Percentiles rank a stretch among this genome's conserved stretches.
These are phyloP conservation scores for Elephantulus edwardii DNA, from an alignment of 2,113 vertebrate species.

Conservation along the genomic window DNA sequence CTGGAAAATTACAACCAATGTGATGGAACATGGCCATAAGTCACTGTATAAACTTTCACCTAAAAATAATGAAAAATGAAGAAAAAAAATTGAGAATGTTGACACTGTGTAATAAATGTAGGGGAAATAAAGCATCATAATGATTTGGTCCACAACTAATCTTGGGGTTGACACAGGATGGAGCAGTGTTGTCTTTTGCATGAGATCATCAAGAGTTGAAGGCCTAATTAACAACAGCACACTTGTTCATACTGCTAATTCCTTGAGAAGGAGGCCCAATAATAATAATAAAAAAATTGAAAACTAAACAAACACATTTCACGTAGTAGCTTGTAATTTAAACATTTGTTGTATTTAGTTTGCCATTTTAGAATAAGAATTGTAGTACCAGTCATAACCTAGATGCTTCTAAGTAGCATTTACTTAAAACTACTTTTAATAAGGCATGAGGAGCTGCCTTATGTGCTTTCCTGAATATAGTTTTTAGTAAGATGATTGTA, in stretches of 20 bases:
- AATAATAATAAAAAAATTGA: too few species aligned
- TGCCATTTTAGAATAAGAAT: conserved; percentile 40
- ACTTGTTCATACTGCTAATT: conserved; percentile 28
- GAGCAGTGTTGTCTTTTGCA: not conserved
- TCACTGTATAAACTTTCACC: not conserved
- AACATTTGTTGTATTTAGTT: conserved; percentile 36
- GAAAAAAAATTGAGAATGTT: not conserved
- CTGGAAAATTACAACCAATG: too few species aligned
- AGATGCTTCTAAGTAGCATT: conserved; percentile 31
- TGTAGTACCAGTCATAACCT: not conserved
- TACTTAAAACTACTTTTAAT: not conserved
- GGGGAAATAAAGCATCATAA: not conserved
- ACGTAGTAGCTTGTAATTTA: not conserved
- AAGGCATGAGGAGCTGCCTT: too few species aligned
- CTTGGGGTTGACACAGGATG: not conserved
- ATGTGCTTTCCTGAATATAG: too few species aligned
- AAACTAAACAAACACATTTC: not conserved
- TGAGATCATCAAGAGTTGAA: not conserved
- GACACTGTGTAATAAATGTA: not conserved
- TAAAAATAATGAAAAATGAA: not conserved
- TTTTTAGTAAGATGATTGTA: too few species aligned
- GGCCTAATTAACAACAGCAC: not conserved
- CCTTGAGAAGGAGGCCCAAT: conserved; percentile 12
- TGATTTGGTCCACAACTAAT: not conserved
- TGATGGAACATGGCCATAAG: not conserved